These are phyloP conservation scores for Neoarius graeffei DNA, from an alignment of 2,113 vertebrate species.

Conservation along the genomic window DNA sequence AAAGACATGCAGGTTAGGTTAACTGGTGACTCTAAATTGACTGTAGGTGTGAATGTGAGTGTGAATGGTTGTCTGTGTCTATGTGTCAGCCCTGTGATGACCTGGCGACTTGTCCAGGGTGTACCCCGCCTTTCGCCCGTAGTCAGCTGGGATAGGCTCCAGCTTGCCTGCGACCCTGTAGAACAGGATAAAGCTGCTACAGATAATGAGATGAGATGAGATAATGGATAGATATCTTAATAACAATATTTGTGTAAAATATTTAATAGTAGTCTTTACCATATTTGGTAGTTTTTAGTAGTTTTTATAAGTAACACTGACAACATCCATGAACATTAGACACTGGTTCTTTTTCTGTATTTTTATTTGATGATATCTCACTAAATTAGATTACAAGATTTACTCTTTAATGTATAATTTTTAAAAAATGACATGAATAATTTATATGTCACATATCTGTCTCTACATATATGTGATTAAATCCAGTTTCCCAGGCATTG, in stretches of 20 bases:
- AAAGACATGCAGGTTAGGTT: no score
- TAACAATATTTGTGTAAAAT: background rate
- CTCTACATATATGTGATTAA: background rate
- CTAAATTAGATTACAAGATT: background rate
- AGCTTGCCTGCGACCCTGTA: no score
- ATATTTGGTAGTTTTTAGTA: background rate
- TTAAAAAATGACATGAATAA: background rate
- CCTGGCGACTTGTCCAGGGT: no score
- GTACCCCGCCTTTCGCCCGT: no score
- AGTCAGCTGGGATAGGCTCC: no score
- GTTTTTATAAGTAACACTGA: background rate
- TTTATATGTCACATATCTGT: background rate
- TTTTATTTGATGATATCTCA: background rate
- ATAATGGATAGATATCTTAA: background rate
- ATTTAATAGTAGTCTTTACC: background rate
- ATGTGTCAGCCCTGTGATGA: no score
- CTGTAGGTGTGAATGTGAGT: no score
- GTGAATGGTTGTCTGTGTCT: no score
- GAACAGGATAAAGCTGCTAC: no score
- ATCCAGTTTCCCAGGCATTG: background rate
- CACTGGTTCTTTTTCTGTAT: background rate
- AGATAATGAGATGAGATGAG: no score
- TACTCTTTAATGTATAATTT: background rate
- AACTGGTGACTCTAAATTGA: no score
- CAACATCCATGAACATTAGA: background rate